A percentile compares a stretch with the other conserved stretches of the same genome.
These are phyloP conservation scores for Hofmannophila pseudospretella DNA, from an alignment of 2,888 invertebrate genomes.

Conservation along the genomic window DNA sequence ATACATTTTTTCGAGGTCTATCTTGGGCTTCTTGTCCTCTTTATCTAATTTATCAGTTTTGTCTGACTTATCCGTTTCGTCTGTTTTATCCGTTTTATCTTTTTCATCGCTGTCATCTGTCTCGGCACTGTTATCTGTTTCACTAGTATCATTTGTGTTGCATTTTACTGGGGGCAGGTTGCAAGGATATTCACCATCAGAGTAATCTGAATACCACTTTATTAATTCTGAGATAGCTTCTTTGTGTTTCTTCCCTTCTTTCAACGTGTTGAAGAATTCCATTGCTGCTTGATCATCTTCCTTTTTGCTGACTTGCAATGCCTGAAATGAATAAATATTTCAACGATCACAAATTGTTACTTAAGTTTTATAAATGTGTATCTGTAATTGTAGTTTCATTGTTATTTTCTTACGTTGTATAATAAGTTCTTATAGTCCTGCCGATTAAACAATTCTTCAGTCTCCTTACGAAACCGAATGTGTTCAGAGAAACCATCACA, in stretches of 20 bases:
- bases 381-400: too few relatives aligned
- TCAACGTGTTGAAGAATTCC: neutral
- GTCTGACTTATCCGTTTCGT: too few relatives aligned
- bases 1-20: too few relatives aligned
- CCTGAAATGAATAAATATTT: too few relatives aligned
- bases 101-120: too few relatives aligned
- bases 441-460: neutral
- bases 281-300: neutral
- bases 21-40: too few relatives aligned
- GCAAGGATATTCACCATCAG: neutral
- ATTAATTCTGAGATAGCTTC: neutral
- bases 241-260: neutral
- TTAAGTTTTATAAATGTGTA: too few relatives aligned
- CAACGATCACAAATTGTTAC: too few relatives aligned
- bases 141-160: too few relatives aligned
- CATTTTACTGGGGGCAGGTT: conserved; percentile 7
- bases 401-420: neutral
- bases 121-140: too few relatives aligned
- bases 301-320: neutral
- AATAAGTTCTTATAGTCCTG: neutral
- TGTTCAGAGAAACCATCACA: neutral
- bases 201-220: neutral
- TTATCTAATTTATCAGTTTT: too few relatives aligned
- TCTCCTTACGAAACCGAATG: neutral
- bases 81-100: too few relatives aligned